Conservation (phyloP, 2,797 vertebrate genomes). For the Acanthis flammea region DNA sequence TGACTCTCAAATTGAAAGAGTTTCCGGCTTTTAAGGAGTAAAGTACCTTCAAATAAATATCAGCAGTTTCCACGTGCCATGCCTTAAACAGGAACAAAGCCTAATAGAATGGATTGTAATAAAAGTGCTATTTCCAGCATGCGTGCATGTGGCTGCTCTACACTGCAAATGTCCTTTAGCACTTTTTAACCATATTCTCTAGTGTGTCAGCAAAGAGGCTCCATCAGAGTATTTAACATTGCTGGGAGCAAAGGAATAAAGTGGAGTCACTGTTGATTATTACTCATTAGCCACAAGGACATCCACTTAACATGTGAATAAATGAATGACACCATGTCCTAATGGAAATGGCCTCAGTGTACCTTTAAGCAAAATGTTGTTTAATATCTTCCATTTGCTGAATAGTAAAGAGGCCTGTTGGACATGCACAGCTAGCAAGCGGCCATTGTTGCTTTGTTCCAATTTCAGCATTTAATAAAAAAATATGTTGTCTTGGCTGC, state of each 20-base stretch:
- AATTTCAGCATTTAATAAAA: slow-evolving; percentile 80
- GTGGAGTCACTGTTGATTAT: slow-evolving; percentile 88
- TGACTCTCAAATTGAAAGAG: background rate
- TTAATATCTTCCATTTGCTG: slow-evolving; percentile 87
- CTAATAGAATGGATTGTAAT: slow-evolving; percentile 14
- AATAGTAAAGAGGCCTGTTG: slow-evolving; percentile 82
- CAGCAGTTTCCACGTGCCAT: background rate
- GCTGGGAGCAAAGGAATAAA: slow-evolving; percentile 82
- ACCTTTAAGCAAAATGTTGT: slow-evolving; percentile 86
- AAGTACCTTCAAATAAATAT: slow-evolving; percentile 23
- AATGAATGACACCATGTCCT: slow-evolving; percentile 82
- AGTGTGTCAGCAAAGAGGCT: slow-evolving; percentile 72
- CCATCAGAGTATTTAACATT: slow-evolving; percentile 80
- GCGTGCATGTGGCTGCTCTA: background rate
- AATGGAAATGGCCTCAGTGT: slow-evolving; percentile 81
- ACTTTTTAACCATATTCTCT: slow-evolving; percentile 72
- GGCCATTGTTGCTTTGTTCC: slow-evolving; percentile 84
- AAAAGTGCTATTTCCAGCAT: slow-evolving; percentile 32
- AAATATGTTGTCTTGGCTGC: slow-evolving; percentile 71
- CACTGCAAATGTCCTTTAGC: slow-evolving; percentile 67
- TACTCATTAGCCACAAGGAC: slow-evolving; percentile 90
- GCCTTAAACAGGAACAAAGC: slow-evolving; percentile 45
- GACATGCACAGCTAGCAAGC: slow-evolving; percentile 81
- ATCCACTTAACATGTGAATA: slow-evolving; percentile 85
- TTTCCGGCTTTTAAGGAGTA: background rate